Percentiles rank a stretch among this genome's conserved stretches.
phyloP scores from a whole-genome alignment of 2,888 invertebrate species.

The Andrena trimmerana region DNA sequence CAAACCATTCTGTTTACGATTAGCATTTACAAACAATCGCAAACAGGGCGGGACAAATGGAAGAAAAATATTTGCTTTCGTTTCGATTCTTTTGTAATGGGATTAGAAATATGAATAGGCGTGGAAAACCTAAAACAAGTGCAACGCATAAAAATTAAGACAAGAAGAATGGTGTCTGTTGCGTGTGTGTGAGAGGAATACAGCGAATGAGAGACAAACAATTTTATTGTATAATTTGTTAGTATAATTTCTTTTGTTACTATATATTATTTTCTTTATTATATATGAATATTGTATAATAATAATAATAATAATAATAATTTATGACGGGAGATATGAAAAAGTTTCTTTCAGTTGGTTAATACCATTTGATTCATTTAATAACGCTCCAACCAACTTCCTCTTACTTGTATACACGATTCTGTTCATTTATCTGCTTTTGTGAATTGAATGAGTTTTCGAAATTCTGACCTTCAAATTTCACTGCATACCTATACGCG shows the following conservation, averaged over 20 bases:
- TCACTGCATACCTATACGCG: no score
- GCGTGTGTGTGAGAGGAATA: background rate
- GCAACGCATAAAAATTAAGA: background rate
- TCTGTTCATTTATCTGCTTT: background rate
- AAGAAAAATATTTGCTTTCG: background rate
- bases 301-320: conserved; percentile 51
- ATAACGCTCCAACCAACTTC: background rate
- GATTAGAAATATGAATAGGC: background rate
- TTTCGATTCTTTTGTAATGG: background rate
- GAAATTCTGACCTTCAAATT: no score
- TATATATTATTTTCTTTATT: conserved; percentile 51
- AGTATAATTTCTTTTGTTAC: conserved; percentile 54
- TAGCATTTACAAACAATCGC: background rate
- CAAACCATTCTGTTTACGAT: background rate
- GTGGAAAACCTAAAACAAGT: background rate
- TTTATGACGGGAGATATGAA: conserved; percentile 29
- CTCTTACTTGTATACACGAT: background rate
- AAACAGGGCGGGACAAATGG: background rate
- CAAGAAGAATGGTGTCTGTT: background rate
- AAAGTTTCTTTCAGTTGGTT: background rate
- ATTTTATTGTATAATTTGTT: conserved; percentile 46
- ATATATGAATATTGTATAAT: conserved; percentile 45
- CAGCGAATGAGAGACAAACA: background rate
- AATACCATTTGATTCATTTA: background rate
- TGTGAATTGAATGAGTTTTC: background rate